Conservation (phyloP, 2,797 vertebrate species). For the Sebastolobus altivelis region DNA sequence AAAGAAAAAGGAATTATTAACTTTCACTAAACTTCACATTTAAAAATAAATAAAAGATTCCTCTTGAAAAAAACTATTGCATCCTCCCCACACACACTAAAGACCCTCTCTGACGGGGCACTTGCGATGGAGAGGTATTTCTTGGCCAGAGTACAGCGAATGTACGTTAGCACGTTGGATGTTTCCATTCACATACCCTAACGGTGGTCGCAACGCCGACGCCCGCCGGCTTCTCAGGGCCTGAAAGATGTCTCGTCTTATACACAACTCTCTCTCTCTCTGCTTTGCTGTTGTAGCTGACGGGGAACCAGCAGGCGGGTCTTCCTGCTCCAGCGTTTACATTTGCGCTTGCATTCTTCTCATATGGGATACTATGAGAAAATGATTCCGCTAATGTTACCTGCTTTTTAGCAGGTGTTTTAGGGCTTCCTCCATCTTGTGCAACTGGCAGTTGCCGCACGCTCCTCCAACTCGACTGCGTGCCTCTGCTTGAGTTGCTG, state of each 20-base stretch:
- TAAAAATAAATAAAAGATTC: background rate
- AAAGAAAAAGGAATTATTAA: background rate
- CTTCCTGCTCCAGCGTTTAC: background rate
- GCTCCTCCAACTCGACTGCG: background rate
- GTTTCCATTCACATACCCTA: no score
- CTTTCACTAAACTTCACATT: background rate
- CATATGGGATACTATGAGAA: background rate
- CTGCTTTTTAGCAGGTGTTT: background rate
- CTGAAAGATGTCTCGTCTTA: no score
- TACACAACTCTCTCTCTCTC: no score
- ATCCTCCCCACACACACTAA: background rate
- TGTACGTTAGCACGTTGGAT: no score
- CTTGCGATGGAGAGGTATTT: background rate
- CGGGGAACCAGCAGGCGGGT: no score
- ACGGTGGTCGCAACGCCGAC: no score
- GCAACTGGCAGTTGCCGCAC: background rate
- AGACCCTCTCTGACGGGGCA: background rate
- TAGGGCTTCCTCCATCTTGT: no score
- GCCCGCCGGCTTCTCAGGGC: no score
- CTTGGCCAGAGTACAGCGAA: background rate
- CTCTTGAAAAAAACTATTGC: no score
- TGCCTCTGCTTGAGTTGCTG: background rate
- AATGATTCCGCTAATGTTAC: background rate
- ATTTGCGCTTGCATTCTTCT: background rate
- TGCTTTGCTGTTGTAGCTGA: no score